phyloP scores from a whole-genome alignment of 2,797 vertebrate genomes.

The Melopsittacus undulatus region DNA sequence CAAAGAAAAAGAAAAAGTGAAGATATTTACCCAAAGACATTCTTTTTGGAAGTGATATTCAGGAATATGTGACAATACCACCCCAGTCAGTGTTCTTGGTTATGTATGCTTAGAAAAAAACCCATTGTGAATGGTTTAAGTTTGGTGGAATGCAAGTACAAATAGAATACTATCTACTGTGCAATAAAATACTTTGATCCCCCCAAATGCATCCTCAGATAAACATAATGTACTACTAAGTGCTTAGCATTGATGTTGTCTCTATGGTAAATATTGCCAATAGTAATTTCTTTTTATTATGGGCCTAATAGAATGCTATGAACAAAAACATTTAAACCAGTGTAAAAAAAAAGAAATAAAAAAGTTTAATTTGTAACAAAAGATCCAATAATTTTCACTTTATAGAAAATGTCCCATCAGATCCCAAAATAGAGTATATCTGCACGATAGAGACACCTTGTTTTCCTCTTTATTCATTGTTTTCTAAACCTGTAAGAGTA shows the following conservation, averaged over 20 bases:
- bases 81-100: conserved; percentile 28
- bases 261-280: conserved; percentile 74
- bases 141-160: conserved; percentile 44
- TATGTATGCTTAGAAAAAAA: conserved; percentile 52
- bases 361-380: conserved; percentile 48
- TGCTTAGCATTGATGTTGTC: conserved; percentile 73
- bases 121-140: conserved; percentile 42
- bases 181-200: conserved; percentile 73
- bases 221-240: conserved; percentile 62
- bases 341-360: neutral
- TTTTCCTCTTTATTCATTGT: neutral
- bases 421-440: neutral
- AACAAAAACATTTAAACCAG: conserved; percentile 12
- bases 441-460: neutral
- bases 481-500: neutral
- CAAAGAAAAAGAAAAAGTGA: conserved; percentile 19
- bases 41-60: conserved; percentile 45
- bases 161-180: conserved; percentile 33
- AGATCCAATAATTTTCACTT: conserved; percentile 21
- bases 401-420: neutral
- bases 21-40: conserved; percentile 63
- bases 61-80: conserved; percentile 43
- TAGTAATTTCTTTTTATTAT: conserved; percentile 74
- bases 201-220: conserved; percentile 59
- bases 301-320: conserved; percentile 42